Conservation (phyloP, 2,113 vertebrate species). For the Labrus mixtus region DNA sequence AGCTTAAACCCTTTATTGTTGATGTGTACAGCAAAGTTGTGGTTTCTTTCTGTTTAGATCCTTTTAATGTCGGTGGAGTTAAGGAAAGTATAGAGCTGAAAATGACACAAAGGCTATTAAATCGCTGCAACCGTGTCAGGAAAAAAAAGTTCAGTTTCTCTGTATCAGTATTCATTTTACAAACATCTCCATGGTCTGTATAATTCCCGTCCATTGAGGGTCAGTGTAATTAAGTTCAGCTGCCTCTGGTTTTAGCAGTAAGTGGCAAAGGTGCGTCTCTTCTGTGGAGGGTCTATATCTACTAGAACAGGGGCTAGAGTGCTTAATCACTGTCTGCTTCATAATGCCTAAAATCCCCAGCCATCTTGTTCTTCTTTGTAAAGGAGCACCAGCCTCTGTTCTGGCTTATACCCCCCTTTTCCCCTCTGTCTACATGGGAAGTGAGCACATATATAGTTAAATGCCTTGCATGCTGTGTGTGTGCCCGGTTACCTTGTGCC, state of each 20-base stretch:
- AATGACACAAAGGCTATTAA: background rate
- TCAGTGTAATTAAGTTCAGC: slow-evolving; percentile 14
- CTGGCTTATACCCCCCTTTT: background rate
- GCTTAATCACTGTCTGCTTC: slow-evolving; percentile 46
- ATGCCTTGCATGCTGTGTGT: slow-evolving; percentile 39
- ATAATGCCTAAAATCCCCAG: slow-evolving; percentile 55
- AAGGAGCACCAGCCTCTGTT: slow-evolving; percentile 33
- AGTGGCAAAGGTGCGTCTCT: slow-evolving; percentile 38
- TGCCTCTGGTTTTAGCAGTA: slow-evolving; percentile 1
- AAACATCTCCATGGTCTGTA: background rate
- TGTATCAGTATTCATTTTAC: background rate
- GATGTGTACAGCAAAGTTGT: slow-evolving; percentile 35
- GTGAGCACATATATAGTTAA: slow-evolving; percentile 36
- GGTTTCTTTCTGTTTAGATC: slow-evolving; percentile 15
- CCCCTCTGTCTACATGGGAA: slow-evolving; percentile 18
- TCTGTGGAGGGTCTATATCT: slow-evolving; percentile 43
- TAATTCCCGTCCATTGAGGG: background rate
- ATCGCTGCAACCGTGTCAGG: background rate
- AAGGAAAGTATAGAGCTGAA: background rate
- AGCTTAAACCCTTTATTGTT: slow-evolving; percentile 35
- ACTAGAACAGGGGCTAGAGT: slow-evolving; percentile 28
- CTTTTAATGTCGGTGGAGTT: slow-evolving; percentile 9
- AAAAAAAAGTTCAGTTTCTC: background rate
- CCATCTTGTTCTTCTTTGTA: slow-evolving; percentile 36
- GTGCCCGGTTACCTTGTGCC: slow-evolving; percentile 39